Base-by-base conservation (phyloP, 1,140 invertebrate genomes). In the Ceratosolen fusciceps region DNA sequence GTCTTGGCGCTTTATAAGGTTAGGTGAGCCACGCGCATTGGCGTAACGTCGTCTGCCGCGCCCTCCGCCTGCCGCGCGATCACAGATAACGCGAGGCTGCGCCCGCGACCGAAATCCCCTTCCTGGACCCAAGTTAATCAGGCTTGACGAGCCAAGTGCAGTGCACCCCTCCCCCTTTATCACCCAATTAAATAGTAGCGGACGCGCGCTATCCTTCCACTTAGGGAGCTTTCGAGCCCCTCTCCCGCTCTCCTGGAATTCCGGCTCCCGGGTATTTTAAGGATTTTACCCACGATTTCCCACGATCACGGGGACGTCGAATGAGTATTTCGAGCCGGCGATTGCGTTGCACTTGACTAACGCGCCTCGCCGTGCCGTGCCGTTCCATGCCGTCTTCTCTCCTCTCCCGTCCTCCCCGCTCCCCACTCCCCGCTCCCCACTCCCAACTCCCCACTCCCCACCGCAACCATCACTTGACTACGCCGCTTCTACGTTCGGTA, bases 1-100 rank as follows among this genome's bases (percentile, higher is more conserved):
- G 81, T 78, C 81, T 78, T 80, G 80, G 75, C 79, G 82, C 72
- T 84, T 83, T 83, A 80, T 83, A 81, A 78, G 81, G 83, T 82
- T 82, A 83, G 79, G 78, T 74, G 81, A 79, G 83, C 83, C 83
- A 78, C 56, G 71, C 74, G 74, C 82, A 80, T 43, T 72, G 81
- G 81, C 81, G 83, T 81, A 67, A 74, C 71, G 39, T 47, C 43
- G 43, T 47, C 43, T 16, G 60, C 67, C 58, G 31, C 26, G 24
- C 37, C 74, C 21, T 24, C 74, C 37, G 43, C 62, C 10, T 21
- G 26, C 54, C 52, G 26, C 75, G 16, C 49, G 34, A 65, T 65
- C 43, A 43, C 21, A 34, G 43, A 68, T 67, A 75, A 75, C 43
- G 37, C 47, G 3, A 5, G 19, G 19, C 34, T 14, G 47, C 37